Evolutionary conservation across 2,113 vertebrate species (phyloP).

Genomic region (Nicator chloris): DNA sequence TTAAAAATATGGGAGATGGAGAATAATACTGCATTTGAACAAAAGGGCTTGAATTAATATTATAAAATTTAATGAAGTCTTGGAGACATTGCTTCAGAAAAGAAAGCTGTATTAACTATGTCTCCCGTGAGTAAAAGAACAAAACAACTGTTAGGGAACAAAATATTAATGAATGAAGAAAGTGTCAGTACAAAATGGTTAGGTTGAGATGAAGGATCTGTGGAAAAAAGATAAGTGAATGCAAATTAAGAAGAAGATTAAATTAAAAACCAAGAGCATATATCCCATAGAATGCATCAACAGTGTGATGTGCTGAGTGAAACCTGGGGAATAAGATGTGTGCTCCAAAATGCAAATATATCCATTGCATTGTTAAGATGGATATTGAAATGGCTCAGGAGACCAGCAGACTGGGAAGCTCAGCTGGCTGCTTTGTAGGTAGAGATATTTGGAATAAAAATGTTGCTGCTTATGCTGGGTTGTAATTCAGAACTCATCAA

Average conservation of each 20-base stretch:
- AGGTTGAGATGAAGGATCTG: constrained; percentile 35
- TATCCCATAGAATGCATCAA: constrained; percentile 13
- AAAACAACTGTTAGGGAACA: constrained; percentile 41
- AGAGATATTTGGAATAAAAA: neutral
- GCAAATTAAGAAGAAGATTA: constrained; percentile 41
- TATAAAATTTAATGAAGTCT: constrained; percentile 24
- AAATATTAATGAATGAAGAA: constrained; percentile 44
- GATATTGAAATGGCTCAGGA: constrained; percentile 33
- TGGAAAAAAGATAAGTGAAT: constrained; percentile 46
- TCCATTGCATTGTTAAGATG: neutral
- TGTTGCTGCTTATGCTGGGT: neutral
- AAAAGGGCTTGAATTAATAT: neutral
- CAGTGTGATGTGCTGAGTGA: constrained; percentile 21
- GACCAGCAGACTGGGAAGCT: constrained; percentile 6
- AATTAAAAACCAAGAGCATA: constrained; percentile 44
- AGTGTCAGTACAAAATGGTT: constrained; percentile 20
- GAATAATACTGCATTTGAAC: neutral
- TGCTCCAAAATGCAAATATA: constrained; percentile 41
- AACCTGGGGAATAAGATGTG: constrained; percentile 27
- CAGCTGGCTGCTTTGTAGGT: neutral
- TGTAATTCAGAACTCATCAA: neutral
- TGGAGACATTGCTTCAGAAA: constrained; percentile 12
- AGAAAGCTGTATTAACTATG: constrained; percentile 1
- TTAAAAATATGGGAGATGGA: neutral
- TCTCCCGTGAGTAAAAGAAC: constrained; percentile 35